These are phyloP conservation scores for Aulostomus chinensis DNA, from an alignment of 2,797 vertebrate genomes.

Conservation along the genomic window DNA sequence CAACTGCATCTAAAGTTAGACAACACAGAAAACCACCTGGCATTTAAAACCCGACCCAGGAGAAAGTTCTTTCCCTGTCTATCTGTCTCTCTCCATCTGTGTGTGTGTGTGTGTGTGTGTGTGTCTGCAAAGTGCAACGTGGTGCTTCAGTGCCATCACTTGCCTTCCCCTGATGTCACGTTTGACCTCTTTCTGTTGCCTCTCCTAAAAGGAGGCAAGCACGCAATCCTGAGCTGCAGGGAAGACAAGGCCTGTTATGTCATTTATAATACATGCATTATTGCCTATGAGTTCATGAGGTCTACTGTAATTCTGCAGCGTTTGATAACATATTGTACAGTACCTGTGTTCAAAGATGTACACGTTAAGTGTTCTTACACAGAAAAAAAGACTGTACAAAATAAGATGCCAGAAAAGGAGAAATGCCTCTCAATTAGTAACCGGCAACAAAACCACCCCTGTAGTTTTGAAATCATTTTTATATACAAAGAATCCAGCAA, in stretches of 20 bases:
- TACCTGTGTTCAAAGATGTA: slow-evolving; percentile 5
- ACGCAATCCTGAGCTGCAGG: slow-evolving; percentile 63
- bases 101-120: slow-evolving; percentile 1
- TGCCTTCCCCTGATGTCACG: slow-evolving; percentile 68
- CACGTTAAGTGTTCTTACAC: too few relatives aligned
- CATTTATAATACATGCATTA: slow-evolving; percentile 65
- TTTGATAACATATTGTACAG: background rate
- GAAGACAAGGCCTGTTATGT: slow-evolving; percentile 37
- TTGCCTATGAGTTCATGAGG: slow-evolving; percentile 37
- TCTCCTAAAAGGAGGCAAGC: slow-evolving; percentile 71
- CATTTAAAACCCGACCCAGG: slow-evolving; percentile 64
- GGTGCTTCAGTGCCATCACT: slow-evolving; percentile 56
- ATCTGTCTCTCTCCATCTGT: slow-evolving; percentile 11
- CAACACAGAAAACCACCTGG: slow-evolving; percentile 46
- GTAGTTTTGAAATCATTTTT: too few relatives aligned
- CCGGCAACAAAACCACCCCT: too few relatives aligned
- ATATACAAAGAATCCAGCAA: too few relatives aligned
- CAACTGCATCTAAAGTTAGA: slow-evolving; percentile 46
- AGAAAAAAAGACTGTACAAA: too few relatives aligned
- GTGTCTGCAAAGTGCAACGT: slow-evolving; percentile 51
- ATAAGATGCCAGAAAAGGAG: background rate
- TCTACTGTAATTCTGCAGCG: slow-evolving; percentile 19
- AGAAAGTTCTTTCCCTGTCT: slow-evolving; percentile 32
- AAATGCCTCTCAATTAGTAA: background rate
- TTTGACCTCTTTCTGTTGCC: slow-evolving; percentile 75